These are phyloP conservation scores for Aspiorhynchus laticeps DNA, from an alignment of 2,113 vertebrate species.

Conservation along the genomic window DNA sequence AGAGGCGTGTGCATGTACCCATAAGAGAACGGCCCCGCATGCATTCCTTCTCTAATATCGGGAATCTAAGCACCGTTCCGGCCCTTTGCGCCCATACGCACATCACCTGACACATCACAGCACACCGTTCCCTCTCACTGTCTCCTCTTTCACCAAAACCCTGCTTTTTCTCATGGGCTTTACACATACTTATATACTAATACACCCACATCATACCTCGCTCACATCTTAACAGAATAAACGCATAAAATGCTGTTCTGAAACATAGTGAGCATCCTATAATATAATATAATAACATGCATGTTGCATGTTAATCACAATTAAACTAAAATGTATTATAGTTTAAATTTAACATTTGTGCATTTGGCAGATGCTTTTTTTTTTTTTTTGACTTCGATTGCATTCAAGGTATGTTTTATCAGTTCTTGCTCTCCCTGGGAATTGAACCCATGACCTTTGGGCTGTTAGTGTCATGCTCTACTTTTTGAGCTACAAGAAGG, in stretches of 20 bases:
- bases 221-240: constrained; percentile 28
- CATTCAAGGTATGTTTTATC: background rate
- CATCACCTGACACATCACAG: constrained; percentile 18
- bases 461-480: background rate
- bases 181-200: constrained; percentile 12
- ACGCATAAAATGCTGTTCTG: background rate
- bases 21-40: background rate
- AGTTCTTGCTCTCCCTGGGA: background rate
- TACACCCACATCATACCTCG: constrained; percentile 34
- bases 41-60: constrained; percentile 15
- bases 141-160: constrained; percentile 16
- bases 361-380: background rate
- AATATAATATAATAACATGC: background rate
- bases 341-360: background rate
- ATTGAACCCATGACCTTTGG: background rate
- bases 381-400: background rate
- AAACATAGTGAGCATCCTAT: background rate
- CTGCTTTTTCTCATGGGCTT: background rate
- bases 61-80: background rate
- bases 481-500: too few relatives aligned
- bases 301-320: background rate
- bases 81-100: background rate
- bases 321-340: background rate
- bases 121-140: background rate
- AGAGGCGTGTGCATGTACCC: background rate